Evolutionary conservation across 2,113 vertebrate genomes (phyloP), one percentile per base, ranked within the genome.

Genomic region (Gasterosteus aculeatus): DNA sequence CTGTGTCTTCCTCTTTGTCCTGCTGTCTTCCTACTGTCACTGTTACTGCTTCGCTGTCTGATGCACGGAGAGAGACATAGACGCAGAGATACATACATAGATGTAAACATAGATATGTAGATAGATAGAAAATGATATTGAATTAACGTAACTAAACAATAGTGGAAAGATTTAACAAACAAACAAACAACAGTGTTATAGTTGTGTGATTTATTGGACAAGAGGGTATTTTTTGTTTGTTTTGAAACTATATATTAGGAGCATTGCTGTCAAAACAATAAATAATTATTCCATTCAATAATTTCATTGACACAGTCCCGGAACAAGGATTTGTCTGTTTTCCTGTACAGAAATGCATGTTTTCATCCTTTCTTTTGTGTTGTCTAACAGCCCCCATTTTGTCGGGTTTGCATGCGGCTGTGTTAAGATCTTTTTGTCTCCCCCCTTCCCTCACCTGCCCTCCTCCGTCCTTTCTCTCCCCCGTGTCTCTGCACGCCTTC

Each of bases 11-110:
- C 83, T 90, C 47, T 78, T 86, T 64, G 85, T 90, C 71, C 77
- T 86, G 2, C 70, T 91, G 59, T 89, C 88, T 18, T 83, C 83
- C 69, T 89, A 87, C 81, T 88, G 84, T 81, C 85, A 83, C 62
- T 88, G 83, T 86, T 84, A 85, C 72, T 89, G 86, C 67, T 90
- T 90, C 39, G 69, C 74, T 62, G 56, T 89, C 39, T 89, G 35
- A 38, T 38, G 35, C 5, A 38, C 35, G 6, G 35, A 38, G 35
- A 38, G 35, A 38, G 35, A 38, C 7, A 38, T 38, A 38, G 1
- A 38, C 6, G 7, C 35, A 38, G 3, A 38, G 1, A 38, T 7
- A 38, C 35, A 38, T 38, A 38, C 35, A 38, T 38, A 7, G 35
- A 38, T 38, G 7, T 5, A 38, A 38, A 38, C 35, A 7, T 26